These are phyloP conservation scores for Indicator indicator DNA, from an alignment of 2,113 vertebrate species.

Conservation along the genomic window DNA sequence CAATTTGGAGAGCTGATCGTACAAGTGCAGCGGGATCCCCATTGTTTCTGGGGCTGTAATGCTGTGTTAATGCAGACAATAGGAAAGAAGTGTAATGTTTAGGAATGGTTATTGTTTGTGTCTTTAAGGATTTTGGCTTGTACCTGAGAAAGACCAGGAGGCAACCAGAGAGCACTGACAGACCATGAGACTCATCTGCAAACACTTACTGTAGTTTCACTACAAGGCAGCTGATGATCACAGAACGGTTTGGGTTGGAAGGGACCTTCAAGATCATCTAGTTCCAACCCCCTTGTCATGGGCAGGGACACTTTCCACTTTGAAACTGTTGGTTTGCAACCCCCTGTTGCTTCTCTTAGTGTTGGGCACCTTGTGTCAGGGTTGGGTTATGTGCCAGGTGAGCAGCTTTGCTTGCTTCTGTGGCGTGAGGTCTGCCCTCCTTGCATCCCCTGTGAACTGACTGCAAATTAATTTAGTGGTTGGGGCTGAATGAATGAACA, in stretches of 20 bases:
- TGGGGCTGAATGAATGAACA: slow-evolving; percentile 44
- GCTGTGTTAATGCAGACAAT: background rate
- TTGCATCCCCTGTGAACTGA: background rate
- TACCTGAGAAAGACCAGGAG: background rate
- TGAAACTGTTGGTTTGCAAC: background rate
- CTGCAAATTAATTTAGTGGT: slow-evolving; percentile 39
- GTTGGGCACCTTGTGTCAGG: background rate
- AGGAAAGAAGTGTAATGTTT: background rate
- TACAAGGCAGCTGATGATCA: background rate
- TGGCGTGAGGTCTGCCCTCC: background rate
- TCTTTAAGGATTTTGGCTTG: background rate
- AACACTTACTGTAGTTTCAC: fast-evolving
- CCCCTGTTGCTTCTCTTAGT: background rate
- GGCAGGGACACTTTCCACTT: background rate
- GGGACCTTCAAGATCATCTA: no score
- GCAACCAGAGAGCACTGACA: background rate
- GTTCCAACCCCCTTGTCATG: no score
- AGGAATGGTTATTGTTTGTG: background rate
- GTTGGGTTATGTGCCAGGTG: background rate
- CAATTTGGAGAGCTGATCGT: background rate
- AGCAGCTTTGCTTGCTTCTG: background rate
- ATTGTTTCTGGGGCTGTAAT: background rate
- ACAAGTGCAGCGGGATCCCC: fast-evolving
- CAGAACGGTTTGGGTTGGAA: no score
- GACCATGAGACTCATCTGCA: background rate